Base-by-base conservation (phyloP, 1,140 invertebrate genomes). In the Diploscapter pachys region DNA sequence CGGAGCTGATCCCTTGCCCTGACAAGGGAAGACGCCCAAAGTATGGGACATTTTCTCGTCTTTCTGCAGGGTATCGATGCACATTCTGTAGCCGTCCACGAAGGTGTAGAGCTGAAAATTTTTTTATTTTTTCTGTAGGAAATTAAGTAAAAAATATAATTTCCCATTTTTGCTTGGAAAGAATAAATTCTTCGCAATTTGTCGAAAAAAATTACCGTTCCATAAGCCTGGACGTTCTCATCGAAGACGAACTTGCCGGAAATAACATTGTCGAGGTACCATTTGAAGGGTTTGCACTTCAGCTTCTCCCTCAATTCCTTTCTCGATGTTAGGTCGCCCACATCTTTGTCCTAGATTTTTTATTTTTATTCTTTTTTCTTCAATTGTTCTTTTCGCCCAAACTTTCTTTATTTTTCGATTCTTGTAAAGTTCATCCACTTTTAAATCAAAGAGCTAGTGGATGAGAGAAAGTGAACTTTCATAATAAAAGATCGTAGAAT, bases 181-280 rank as follows among this genome's bases (percentile, higher is more conserved):
- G 9, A 11, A 65, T 8, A 9, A 13, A 9, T 2, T 48, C 31
- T 9, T 9, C 13, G 3, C 9, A 31, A 31, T 31, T 31, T 31
- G 31, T 31, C 0, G 31, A 91, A 90, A 68, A 93, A 3, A 54
- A 76, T 76, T 61, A 87, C 90, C 81, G 87, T 86, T 73, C 94
- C 94, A 86, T 91, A 94, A 5, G 89, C 92, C 61, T 88, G 85
- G 3, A 92, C 91, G 83, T 94, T 90, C 83, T 92, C 90, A 77
- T 92, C 92, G 11, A 91, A 90, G 65, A 94, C 90, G 87, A 93
- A 94, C 86, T 94, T 94, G 83, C 93, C 90, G 4, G 91, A 91
- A 86, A 92, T 92, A 49, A 98, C 91, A 86, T 98, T 95, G 64
- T 98, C 92, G 91, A 99, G 95, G 80, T 91, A 99, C 95, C 95